Base-by-base conservation (phyloP, 1,140 invertebrate species). In the Heliconius hewitsoni region DNA sequence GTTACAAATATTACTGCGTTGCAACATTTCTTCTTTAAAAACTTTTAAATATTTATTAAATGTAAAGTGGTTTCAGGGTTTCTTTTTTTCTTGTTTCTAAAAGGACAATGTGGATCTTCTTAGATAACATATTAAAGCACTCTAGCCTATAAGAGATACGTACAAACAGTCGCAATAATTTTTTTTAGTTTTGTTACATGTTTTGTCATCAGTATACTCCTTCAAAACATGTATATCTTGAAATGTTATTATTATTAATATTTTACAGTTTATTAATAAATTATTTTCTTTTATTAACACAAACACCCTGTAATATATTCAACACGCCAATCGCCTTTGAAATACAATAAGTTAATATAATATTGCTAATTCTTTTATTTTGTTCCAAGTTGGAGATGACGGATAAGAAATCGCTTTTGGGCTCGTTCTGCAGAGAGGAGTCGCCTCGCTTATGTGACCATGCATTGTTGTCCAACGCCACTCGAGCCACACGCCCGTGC, bases 381-480 rank as follows among this genome's bases (percentile, higher is more conserved):
- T 78, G 80, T 78, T 73, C 70, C 78, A 83, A 94, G 92, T 83
- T 94, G 87, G 92, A 94, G 27, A 93, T 94, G 92, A 89, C 74
- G 8, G 91, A 93, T 75, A 91, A 91, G 76, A 92, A 90, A 75
- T 91, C 95, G 6, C 90, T 97, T 37, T 95, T 97, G 80, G 97
- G 97, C 0, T 96, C 97, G 76, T 97, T 97, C 85, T 97, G 97
- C 86, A 96, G 97, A 79, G 97, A 97, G 84, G 96, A 97, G 81
- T 96, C 96, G 6, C 97, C 97, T 0, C 92, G 96, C 66, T 91
- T 97, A 1, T 97, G 97, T 86, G 97, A 97, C 83, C 97, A 97
- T 85, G 96, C 96, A n/a, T 91, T 97, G 2, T 91, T 98, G 16
- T 96, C 96, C 4, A 97, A 97, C 88, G 96, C 96, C 30, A 97